phyloP scores from a whole-genome alignment of 2,113 vertebrate species.

The Gymnorhina tibicen region DNA sequence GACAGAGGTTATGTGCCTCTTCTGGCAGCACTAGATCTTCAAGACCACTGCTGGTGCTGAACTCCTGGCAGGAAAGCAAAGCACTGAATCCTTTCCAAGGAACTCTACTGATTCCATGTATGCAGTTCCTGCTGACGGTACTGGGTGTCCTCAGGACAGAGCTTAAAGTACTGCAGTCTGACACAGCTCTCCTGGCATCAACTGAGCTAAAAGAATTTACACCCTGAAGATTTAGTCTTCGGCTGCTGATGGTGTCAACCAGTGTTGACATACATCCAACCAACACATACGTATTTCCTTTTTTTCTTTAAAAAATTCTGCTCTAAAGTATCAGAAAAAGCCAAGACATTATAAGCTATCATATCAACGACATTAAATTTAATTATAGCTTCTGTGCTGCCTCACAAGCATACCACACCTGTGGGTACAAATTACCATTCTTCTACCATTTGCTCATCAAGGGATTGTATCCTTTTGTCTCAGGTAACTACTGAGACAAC shows the following conservation, averaged over 20 bases:
- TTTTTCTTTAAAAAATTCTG: not conserved
- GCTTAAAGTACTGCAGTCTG: not conserved
- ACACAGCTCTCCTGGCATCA: not conserved
- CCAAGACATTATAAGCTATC: not conserved
- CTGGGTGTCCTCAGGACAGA: constrained; percentile 1
- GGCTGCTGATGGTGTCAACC: not conserved
- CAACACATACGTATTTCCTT: not conserved
- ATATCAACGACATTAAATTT: rapidly evolving
- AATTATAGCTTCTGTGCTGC: not conserved
- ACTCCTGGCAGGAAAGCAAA: not conserved
- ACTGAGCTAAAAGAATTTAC: not conserved
- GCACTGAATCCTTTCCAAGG: not conserved
- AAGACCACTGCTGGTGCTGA: not conserved
- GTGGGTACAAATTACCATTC: not conserved
- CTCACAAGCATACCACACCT: not conserved
- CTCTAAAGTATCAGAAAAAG: not conserved
- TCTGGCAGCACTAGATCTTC: not conserved
- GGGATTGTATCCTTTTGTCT: not conserved
- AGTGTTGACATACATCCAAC: not conserved
- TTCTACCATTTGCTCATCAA: not conserved
- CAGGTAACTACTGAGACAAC: not conserved
- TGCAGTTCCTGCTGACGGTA: not conserved
- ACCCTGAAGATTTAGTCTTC: not conserved
- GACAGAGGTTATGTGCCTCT: not conserved
- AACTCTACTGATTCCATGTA: not conserved